phyloP scores from a whole-genome alignment of 2,797 vertebrate species.

The Hemibagrus guttatus region DNA sequence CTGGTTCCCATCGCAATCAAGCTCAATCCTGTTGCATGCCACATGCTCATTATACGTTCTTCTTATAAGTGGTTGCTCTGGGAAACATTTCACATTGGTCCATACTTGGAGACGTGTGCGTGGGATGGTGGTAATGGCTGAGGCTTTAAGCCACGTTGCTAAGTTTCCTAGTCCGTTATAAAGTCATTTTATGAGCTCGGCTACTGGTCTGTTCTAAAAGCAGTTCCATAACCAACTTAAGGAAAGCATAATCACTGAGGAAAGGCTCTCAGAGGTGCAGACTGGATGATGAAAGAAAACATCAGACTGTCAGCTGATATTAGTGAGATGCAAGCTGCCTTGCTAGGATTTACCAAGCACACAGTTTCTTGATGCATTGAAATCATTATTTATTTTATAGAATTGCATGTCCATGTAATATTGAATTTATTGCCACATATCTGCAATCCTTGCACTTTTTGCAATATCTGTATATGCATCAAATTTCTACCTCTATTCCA shows the following conservation, averaged over 20 bases:
- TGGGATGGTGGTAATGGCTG: slow-evolving; percentile 29
- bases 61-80: slow-evolving; percentile 74
- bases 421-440: not conserved
- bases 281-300: slow-evolving; percentile 70
- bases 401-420: not conserved
- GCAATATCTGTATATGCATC: not conserved
- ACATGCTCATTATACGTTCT: slow-evolving; percentile 73
- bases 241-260: slow-evolving; percentile 52
- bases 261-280: slow-evolving; percentile 51
- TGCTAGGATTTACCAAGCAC: slow-evolving; percentile 47
- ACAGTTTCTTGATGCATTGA: slow-evolving; percentile 8
- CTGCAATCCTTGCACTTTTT: not conserved
- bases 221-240: slow-evolving; percentile 31
- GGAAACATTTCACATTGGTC: slow-evolving; percentile 64
- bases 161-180: slow-evolving; percentile 37
- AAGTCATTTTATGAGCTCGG: slow-evolving; percentile 38
- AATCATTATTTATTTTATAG: slow-evolving; percentile 13
- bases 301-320: slow-evolving; percentile 62
- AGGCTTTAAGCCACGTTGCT: slow-evolving; percentile 28
- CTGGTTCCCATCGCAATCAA: slow-evolving; percentile 76
- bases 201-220: slow-evolving; percentile 41
- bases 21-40: slow-evolving; percentile 71
- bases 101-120: slow-evolving; percentile 34
- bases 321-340: slow-evolving; percentile 52
- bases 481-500: not conserved